Evolutionary conservation across 2,113 vertebrate genomes (phyloP).

Genomic region (Psittacula cyanocephala): DNA sequence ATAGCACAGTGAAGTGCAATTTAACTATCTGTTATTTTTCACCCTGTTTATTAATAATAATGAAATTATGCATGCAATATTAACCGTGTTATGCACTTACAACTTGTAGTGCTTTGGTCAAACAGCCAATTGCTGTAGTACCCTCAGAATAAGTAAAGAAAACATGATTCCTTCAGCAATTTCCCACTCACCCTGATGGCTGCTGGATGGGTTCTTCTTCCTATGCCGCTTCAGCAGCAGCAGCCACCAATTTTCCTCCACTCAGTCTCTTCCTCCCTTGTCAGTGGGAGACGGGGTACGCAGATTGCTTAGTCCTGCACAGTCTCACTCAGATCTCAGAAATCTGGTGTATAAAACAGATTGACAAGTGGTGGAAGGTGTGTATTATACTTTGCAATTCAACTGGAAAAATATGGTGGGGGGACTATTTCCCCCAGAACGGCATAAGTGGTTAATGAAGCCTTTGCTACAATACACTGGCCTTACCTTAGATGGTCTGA

Average conservation of each 20-base stretch:
- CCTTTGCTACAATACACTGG: background rate
- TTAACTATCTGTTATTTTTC: background rate
- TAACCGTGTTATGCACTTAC: background rate
- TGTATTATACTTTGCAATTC: background rate
- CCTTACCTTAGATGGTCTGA: background rate
- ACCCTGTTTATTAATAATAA: background rate
- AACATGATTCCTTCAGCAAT: background rate
- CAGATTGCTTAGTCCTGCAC: background rate
- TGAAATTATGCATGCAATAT: background rate
- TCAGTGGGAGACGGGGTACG: fast-evolving
- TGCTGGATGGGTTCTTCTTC: background rate
- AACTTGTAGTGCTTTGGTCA: background rate
- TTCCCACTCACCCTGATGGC: background rate
- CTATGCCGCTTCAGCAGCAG: background rate
- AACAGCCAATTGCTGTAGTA: background rate
- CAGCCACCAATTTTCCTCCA: background rate
- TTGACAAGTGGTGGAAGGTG: background rate
- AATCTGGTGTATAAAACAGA: background rate
- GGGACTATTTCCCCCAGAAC: background rate
- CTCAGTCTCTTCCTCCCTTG: background rate
- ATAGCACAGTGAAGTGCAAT: background rate
- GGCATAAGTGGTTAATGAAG: background rate
- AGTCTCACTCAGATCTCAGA: background rate
- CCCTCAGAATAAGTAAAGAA: background rate
- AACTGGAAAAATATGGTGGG: background rate